phyloP scores from a whole-genome alignment of 1,140 invertebrate genomes.

The Lepidurus couesii region DNA sequence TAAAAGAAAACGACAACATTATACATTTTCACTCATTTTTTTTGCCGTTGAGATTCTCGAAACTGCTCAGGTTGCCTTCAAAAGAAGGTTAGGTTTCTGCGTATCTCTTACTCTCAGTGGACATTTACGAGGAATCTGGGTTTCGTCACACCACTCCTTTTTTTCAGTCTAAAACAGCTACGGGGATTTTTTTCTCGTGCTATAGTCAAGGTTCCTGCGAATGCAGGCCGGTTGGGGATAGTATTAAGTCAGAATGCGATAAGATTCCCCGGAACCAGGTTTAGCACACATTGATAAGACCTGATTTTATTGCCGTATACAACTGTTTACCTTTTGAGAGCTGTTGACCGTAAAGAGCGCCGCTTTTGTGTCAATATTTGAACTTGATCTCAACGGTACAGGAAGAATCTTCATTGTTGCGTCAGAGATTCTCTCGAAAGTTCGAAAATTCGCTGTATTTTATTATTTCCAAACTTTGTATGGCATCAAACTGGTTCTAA shows the following conservation, averaged over 20 bases:
- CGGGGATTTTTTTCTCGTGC: neutral
- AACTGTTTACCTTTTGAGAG: neutral
- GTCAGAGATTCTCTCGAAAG: neutral
- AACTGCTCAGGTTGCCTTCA: neutral
- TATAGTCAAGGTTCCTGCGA: too few species aligned
- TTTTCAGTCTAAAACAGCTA: neutral
- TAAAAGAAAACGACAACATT: slow-evolving; percentile 4
- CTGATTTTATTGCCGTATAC: slow-evolving; percentile 15
- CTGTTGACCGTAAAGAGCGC: too few species aligned
- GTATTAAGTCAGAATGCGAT: too few species aligned
- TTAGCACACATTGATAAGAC: slow-evolving; percentile 14
- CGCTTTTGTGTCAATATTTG: too few species aligned
- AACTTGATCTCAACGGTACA: neutral
- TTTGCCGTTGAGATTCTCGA: neutral
- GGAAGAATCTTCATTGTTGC: neutral
- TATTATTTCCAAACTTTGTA: neutral
- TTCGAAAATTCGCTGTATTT: neutral
- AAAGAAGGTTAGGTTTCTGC: neutral
- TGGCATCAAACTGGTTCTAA: too few species aligned
- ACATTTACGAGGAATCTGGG: slow-evolving; percentile 23
- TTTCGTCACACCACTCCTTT: neutral
- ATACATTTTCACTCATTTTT: neutral
- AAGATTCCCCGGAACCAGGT: neutral
- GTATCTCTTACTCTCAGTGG: neutral
- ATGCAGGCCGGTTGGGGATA: too few species aligned